phyloP scores from a whole-genome alignment of 92 coral and sea anemone species.

The Palythoa grandis region DNA sequence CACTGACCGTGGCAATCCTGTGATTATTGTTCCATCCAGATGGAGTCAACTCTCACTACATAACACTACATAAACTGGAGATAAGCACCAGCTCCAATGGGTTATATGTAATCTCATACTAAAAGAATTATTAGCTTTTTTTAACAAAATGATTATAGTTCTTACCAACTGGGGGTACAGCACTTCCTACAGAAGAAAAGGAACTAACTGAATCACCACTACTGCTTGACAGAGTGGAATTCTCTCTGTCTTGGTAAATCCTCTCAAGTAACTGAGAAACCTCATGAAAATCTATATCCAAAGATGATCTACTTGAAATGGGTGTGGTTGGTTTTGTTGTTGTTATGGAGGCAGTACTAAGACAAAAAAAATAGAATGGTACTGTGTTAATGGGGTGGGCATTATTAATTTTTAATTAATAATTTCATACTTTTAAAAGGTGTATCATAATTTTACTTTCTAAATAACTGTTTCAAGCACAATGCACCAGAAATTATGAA shows the following conservation, averaged over 20 bases:
- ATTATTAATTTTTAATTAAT: not conserved
- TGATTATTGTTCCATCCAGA: too few relatives aligned
- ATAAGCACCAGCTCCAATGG: too few relatives aligned
- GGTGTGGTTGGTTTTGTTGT: constrained; percentile 13
- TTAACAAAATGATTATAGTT: not conserved
- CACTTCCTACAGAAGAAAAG: constrained; percentile 16
- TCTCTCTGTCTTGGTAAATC: constrained; percentile 39
- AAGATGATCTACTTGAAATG: not conserved
- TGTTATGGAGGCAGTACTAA: not conserved
- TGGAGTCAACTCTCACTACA: too few relatives aligned
- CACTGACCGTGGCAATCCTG: too few relatives aligned
- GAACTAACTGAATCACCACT: constrained; percentile 33
- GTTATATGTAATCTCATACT: too few relatives aligned
- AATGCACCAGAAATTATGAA: too few relatives aligned
- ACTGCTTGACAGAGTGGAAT: constrained; percentile 1
- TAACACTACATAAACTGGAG: too few relatives aligned
- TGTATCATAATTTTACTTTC: too few relatives aligned
- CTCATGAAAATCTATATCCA: constrained; percentile 20
- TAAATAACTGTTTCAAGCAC: too few relatives aligned
- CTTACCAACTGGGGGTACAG: constrained; percentile 20
- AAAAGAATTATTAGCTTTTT: not conserved
- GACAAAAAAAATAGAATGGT: not conserved
- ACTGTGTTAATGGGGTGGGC: not conserved
- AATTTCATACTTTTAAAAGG: too few relatives aligned
- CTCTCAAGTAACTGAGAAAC: constrained; percentile 18